Base-by-base conservation (phyloP, 2,888 invertebrate species). In the Onthophagus sagittarius region DNA sequence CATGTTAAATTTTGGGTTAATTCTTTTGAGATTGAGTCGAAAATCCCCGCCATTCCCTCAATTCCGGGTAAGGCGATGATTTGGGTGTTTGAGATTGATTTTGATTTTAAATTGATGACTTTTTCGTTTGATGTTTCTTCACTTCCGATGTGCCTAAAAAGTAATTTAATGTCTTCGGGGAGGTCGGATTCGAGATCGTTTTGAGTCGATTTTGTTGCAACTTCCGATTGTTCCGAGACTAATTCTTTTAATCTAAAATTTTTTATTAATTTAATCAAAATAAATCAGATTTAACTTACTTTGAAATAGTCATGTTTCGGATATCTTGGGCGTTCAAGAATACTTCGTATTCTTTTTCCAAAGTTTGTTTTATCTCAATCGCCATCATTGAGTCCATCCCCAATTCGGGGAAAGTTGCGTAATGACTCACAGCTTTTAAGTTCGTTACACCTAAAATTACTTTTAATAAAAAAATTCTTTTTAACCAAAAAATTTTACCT, bases 381-480 rank as follows among this genome's bases (percentile, higher is more conserved):
- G 95, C 96, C 96, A 97, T 98, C 88, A 98, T 91, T 0, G 98
- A 98, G 86, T 99, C 98, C 92, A 99, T 94, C 53, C 98, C 98
- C 76, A 99, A 87, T 83, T 98, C 98, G 0, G 95, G 94, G 0
- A 99, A 86, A 0, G 92, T 90, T 0, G 91, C 89, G 80, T 91
- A 90, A 75, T 90, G 88, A 65, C 93, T 92, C 0, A 91, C 89
- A 0, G 89, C 89, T 84, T 92, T 94, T 81, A 90, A 83, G 80
- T 93, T 92, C 79, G 90, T 88, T 76, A 92, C 88, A 77, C 89
- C 89, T 89, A 23, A 31, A 63, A 63, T 9, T 69, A 33, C 11
- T n/a, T n/a, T n/a, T 14, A 70, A 15, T 3, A 5, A 0, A 6
- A 32, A 15, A 0, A 0, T 15, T 67, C 15, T 3, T 33, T 33